phyloP scores from a whole-genome alignment of 2,888 invertebrate genomes.

The Beris morrisii region DNA sequence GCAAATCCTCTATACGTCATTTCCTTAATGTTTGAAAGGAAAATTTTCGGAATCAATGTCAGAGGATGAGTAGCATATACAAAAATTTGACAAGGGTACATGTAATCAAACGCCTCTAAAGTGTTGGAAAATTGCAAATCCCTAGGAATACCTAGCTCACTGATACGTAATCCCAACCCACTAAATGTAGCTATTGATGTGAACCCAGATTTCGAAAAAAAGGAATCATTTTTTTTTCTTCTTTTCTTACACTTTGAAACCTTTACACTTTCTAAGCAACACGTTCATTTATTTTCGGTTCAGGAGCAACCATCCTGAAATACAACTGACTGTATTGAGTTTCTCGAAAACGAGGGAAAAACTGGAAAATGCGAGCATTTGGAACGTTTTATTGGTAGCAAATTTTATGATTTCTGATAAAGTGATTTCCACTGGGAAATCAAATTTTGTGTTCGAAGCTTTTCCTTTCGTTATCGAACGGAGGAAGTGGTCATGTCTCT shows the following conservation, averaged over 20 bases:
- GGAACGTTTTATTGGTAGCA: constrained; percentile 47
- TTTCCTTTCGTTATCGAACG: constrained; percentile 35
- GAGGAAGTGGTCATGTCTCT: constrained; percentile 36
- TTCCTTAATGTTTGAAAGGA: neutral
- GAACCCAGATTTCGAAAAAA: neutral
- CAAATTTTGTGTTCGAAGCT: constrained; percentile 42
- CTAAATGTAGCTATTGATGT: constrained; percentile 7
- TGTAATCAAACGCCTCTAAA: constrained; percentile 28
- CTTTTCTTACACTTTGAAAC: no score
- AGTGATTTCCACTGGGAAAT: constrained; percentile 54
- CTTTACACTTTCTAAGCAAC: no score
- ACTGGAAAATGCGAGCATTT: constrained; percentile 42
- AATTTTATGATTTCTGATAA: constrained; percentile 55
- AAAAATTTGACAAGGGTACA: constrained; percentile 23
- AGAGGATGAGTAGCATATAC: constrained; percentile 9
- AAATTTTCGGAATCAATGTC: constrained; percentile 12
- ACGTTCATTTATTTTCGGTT: no score
- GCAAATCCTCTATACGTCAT: neutral
- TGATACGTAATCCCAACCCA: constrained; percentile 1
- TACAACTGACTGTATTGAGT: no score
- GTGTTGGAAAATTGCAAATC: constrained; percentile 27
- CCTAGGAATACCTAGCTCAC: constrained; percentile 23
- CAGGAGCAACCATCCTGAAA: no score
- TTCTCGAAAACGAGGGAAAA: constrained; percentile 28
- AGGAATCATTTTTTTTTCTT: no score